A percentile compares a stretch with the other conserved stretches of the same genome.
phyloP scores from a whole-genome alignment of 2,113 vertebrate genomes.

The Saiga tatarica region DNA sequence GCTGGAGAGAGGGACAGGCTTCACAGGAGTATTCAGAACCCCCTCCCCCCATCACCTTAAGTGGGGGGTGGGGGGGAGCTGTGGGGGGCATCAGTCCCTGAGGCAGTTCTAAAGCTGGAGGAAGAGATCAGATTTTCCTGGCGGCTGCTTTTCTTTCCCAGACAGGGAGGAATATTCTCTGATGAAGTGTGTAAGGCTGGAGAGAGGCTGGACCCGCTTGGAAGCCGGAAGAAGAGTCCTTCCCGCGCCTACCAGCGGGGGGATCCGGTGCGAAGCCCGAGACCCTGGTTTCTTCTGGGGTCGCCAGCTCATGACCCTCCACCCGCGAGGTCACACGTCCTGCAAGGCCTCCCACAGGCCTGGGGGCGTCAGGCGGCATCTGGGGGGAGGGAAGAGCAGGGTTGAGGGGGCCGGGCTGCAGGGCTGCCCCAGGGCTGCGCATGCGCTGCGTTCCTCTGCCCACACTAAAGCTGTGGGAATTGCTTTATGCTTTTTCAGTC shows the following conservation, averaged over 20 bases:
- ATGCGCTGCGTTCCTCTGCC: neutral
- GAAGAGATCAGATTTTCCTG: neutral
- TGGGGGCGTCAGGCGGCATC: constrained; percentile 75
- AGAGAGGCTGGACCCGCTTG: neutral
- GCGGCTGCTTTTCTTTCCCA: neutral
- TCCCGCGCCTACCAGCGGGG: neutral
- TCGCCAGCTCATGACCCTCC: neutral
- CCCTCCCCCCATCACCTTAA: neutral
- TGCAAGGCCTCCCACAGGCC: neutral
- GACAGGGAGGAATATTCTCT: neutral
- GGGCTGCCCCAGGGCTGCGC: no score
- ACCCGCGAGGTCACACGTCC: neutral
- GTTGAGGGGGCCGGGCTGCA: constrained; percentile 23
- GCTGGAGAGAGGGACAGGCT: neutral
- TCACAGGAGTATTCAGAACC: neutral
- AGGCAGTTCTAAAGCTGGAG: neutral
- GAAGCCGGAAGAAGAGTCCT: neutral
- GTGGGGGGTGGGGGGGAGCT: fast-evolving
- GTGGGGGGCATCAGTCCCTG: neutral
- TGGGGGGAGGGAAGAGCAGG: constrained; percentile 68
- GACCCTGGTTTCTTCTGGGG: neutral
- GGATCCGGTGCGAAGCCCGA: neutral
- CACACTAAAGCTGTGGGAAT: fast-evolving
- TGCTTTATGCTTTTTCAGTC: neutral
- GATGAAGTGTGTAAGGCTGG: neutral